A percentile compares a stretch with the other conserved stretches of the same genome.
Evolutionary conservation across 2,113 vertebrate genomes (phyloP).

Genomic region (Physeter macrocephalus): DNA sequence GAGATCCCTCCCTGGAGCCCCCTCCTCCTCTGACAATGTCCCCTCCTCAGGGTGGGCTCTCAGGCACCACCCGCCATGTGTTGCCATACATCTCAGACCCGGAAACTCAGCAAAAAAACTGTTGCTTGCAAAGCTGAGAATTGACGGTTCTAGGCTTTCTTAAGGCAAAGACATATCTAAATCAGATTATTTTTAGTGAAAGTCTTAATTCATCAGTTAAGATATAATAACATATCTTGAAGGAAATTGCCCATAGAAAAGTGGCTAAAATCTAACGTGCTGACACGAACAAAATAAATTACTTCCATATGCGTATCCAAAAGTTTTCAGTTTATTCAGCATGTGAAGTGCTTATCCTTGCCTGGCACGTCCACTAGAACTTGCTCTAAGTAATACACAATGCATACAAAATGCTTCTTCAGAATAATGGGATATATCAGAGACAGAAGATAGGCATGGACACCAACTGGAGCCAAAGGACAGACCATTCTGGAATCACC

Average conservation of each 20-base stretch:
- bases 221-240: not conserved
- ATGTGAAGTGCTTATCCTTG: not conserved
- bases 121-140: not conserved
- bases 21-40: not conserved
- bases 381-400: not conserved
- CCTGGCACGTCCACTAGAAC: not conserved
- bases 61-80: not conserved
- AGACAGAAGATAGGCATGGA: not conserved
- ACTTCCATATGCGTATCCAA: not conserved
- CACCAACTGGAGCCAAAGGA: not conserved
- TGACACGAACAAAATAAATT: conserved; percentile 22
- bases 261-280: not conserved
- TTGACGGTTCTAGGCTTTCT: not conserved
- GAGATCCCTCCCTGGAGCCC: not conserved
- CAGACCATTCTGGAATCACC: not conserved
- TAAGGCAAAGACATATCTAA: not conserved
- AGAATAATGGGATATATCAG: not conserved
- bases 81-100: not conserved
- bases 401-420: not conserved
- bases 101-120: not conserved
- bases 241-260: conserved; percentile 17
- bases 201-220: conserved; percentile 9
- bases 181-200: conserved; percentile 1
- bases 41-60: not conserved
- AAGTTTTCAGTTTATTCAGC: not conserved